Percentiles rank a stretch among this genome's conserved stretches.
phyloP scores from a whole-genome alignment of 2,113 vertebrate species.

The Eulemur rufifrons region DNA sequence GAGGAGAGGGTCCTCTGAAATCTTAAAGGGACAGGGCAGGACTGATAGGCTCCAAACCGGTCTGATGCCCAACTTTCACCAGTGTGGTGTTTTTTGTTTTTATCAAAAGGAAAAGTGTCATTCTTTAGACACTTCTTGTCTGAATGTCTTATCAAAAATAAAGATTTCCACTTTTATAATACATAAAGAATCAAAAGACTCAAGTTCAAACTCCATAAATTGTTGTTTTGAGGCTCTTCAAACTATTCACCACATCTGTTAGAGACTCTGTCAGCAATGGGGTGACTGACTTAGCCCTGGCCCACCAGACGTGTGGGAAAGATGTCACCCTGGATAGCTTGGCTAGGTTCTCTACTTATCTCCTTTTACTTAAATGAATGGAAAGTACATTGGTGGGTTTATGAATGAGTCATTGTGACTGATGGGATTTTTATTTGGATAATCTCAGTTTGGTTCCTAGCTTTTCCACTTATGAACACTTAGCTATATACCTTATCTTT shows the following conservation, averaged over 20 bases:
- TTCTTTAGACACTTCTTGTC: background rate
- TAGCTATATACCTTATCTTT: background rate
- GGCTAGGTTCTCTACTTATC: background rate
- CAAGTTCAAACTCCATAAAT: background rate
- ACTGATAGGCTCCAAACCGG: background rate
- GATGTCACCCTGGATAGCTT: background rate
- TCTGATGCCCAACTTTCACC: background rate
- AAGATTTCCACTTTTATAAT: background rate
- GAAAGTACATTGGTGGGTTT: background rate
- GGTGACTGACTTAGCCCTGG: background rate
- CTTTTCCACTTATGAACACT: background rate
- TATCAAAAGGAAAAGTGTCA: background rate
- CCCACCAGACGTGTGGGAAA: background rate
- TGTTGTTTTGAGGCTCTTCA: background rate
- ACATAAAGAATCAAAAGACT: background rate
- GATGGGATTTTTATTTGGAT: background rate
- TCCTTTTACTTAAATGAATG: background rate
- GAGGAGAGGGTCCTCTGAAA: background rate
- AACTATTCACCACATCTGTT: background rate
- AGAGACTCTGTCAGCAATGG: background rate
- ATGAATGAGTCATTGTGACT: background rate
- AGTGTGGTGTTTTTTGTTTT: background rate
- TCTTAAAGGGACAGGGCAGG: background rate
- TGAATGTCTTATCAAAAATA: background rate
- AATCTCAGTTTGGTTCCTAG: background rate